Base-by-base conservation (phyloP, 1,140 invertebrate species). In the Bombus balteatus region DNA sequence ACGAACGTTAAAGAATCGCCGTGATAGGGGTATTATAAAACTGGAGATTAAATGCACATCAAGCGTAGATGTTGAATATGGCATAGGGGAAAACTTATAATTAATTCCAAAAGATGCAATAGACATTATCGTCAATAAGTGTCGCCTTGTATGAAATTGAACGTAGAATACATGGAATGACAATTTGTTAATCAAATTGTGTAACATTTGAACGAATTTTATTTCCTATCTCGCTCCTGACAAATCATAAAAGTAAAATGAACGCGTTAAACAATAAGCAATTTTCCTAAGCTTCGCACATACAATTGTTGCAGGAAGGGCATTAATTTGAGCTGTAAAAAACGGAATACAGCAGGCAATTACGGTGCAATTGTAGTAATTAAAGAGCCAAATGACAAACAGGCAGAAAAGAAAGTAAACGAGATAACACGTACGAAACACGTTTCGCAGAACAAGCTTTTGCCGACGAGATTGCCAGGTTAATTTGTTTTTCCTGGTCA, bases 351-450 rank as follows among this genome's bases (percentile, higher is more conserved):
- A 41, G 5, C 37, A 15, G 39, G 32, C 65, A 15, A 15, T 41
- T 13, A 10, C 28, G 41, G 15, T n/a, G 37, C 28, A 15, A 85
- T 43, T 65, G 73, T 77, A 65, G 84, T 15, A 32, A 66, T 8
- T 32, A 86, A 82, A n/a, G 25, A 62, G 59, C 59, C 68, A 71
- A 83, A 70, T 59, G 18, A 41, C 39, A 65, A 68, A 73, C 25
- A 53, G 18, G 47, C 22, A 53, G 47, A 22, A n/a, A 5, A 28
- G 65, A 65, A 41, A 66, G 41, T 66, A 65, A 76, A 87, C 22
- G 66, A 71, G 59, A 57, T 72, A 62, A 76, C 81, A 77, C 77
- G 32, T 53, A 34, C 62, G 59, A 71, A 87, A 85, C 39, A 18
- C 37, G 66, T 80, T 57, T 62, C 39, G 10, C 13, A 22, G n/a